Percentiles rank a stretch among this genome's conserved stretches.
Evolutionary conservation across 2,797 vertebrate genomes (phyloP).

Genomic region (Spizella passerina): DNA sequence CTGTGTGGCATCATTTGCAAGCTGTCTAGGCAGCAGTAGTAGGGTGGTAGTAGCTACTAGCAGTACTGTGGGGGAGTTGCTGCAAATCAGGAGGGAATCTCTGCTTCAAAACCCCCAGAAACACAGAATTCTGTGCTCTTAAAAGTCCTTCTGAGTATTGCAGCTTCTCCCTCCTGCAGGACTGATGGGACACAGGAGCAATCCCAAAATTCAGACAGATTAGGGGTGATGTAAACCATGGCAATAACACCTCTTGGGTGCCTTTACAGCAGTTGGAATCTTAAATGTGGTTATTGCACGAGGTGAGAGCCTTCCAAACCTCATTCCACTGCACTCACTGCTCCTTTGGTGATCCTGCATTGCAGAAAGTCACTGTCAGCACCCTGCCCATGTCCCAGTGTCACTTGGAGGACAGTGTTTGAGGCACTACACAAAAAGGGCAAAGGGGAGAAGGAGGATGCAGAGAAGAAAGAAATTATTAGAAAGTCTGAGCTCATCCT

Average conservation of each 20-base stretch:
- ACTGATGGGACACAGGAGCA: background rate
- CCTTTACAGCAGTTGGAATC: background rate
- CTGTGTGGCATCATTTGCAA: background rate
- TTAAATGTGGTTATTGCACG: background rate
- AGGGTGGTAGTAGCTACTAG: background rate
- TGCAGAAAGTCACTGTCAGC: background rate
- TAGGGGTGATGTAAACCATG: rapidly evolving
- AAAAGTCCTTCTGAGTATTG: background rate
- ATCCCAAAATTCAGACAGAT: background rate
- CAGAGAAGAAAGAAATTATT: background rate
- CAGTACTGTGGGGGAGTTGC: background rate
- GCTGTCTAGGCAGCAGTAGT: background rate
- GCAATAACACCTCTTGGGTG: rapidly evolving
- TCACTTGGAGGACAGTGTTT: background rate
- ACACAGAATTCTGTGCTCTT: background rate
- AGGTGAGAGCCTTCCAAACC: background rate
- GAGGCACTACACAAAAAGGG: background rate
- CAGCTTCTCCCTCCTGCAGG: background rate
- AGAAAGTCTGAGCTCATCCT: background rate
- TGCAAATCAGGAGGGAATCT: background rate
- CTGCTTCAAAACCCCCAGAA: background rate
- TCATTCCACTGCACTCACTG: rapidly evolving
- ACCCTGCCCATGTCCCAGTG: rapidly evolving
- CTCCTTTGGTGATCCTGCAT: background rate
- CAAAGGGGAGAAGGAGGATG: background rate